Evolutionary conservation across 2,797 vertebrate species (phyloP).

Genomic region (Lutjanus campechanus): DNA sequence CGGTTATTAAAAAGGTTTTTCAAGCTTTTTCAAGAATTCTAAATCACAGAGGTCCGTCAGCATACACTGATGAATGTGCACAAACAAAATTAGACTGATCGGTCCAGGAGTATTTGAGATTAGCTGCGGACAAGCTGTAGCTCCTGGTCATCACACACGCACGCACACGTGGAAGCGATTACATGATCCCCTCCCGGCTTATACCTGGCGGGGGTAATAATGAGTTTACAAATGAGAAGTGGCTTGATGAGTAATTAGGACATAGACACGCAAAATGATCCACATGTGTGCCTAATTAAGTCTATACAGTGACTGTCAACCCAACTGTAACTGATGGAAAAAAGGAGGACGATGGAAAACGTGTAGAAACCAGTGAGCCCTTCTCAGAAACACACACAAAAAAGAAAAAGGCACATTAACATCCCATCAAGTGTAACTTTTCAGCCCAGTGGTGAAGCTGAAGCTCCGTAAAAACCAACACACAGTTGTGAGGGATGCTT

Average conservation of each 20-base stretch:
- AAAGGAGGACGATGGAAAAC: slow-evolving; percentile 6
- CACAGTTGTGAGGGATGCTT: background rate
- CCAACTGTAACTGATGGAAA: background rate
- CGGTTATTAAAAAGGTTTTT: no score
- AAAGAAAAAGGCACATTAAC: background rate
- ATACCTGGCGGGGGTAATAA: no score
- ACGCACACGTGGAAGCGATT: no score
- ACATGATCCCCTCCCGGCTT: no score
- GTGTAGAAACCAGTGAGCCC: background rate
- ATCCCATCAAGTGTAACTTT: slow-evolving; percentile 1
- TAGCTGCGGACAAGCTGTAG: no score
- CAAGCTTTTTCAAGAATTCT: no score
- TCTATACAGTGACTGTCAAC: background rate
- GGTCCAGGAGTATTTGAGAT: no score
- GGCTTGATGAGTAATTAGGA: background rate
- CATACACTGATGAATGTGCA: no score
- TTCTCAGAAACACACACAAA: background rate
- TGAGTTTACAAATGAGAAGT: background rate
- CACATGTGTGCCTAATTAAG: background rate
- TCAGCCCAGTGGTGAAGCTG: background rate
- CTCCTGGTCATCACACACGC: no score
- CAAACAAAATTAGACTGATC: no score
- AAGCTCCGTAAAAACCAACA: background rate
- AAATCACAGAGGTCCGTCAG: no score
- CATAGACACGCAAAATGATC: background rate